Evolutionary conservation across 2,888 invertebrate genomes (phyloP).

Genomic region (Lepeophtheirus nordmannii): DNA sequence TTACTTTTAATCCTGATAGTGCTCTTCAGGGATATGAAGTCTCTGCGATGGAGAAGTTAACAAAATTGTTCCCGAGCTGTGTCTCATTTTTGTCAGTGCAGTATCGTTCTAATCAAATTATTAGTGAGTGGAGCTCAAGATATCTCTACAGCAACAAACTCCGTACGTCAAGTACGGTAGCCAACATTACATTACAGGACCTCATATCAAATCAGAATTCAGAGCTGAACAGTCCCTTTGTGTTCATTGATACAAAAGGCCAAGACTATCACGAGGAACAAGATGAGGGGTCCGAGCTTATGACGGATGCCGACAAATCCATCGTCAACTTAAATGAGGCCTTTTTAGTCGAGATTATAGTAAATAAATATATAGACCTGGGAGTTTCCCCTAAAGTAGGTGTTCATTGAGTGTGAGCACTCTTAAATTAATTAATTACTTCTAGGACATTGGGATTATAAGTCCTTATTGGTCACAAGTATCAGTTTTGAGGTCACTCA

Average conservation of each 20-base stretch:
- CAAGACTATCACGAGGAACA: neutral
- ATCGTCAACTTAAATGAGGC: constrained; percentile 13
- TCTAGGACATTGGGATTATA: constrained; percentile 15
- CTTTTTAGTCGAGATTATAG: constrained; percentile 11
- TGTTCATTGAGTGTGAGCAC: no score
- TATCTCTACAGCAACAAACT: neutral
- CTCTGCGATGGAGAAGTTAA: neutral
- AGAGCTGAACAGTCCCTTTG: neutral
- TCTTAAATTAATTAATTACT: no score
- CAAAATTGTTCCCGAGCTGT: neutral
- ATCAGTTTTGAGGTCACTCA: neutral
- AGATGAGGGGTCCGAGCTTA: neutral
- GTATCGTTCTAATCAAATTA: constrained; percentile 7
- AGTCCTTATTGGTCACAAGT: constrained; percentile 19
- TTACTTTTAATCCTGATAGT: neutral
- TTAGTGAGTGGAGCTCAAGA: constrained; percentile 7
- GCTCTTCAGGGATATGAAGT: neutral
- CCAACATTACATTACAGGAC: neutral
- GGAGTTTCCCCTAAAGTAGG: neutral
- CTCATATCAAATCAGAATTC: neutral
- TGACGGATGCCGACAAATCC: constrained; percentile 10
- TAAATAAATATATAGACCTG: constrained; percentile 2
- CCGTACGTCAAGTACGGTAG: neutral
- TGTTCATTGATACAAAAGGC: constrained; percentile 9
- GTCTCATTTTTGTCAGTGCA: neutral